These are phyloP conservation scores for Brachypteracias leptosomus DNA, from an alignment of 2,113 vertebrate species.

Conservation along the genomic window DNA sequence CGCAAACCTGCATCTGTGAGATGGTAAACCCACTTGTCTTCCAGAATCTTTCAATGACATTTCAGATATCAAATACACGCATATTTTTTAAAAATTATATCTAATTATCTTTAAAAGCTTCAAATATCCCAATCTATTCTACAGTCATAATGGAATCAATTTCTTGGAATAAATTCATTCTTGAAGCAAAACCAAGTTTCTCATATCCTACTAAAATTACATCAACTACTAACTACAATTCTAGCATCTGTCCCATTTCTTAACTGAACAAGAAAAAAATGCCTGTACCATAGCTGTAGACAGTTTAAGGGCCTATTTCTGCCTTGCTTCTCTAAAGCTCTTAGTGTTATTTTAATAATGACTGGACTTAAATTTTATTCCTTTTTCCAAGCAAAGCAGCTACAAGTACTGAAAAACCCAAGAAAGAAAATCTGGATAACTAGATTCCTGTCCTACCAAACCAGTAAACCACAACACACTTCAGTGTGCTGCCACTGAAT, in stretches of 20 bases:
- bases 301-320: neutral
- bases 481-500: neutral
- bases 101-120: neutral
- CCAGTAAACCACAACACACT: neutral
- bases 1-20: accelerated
- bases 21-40: neutral
- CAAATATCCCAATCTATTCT: neutral
- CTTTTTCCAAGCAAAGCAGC: neutral
- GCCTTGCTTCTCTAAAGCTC: neutral
- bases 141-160: neutral
- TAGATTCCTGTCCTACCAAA: neutral
- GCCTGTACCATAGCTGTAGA: neutral
- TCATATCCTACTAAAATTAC: neutral
- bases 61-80: neutral
- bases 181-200: neutral
- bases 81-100: neutral
- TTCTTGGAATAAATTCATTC: neutral
- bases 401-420: neutral
- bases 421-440: neutral
- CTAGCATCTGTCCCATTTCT: neutral
- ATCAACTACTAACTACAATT: neutral
- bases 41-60: neutral
- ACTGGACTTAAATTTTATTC: neutral
- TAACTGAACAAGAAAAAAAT: neutral
- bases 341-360: neutral